Evolutionary conservation across 2,113 vertebrate species (phyloP).

Genomic region (Spilogale gracilis): DNA sequence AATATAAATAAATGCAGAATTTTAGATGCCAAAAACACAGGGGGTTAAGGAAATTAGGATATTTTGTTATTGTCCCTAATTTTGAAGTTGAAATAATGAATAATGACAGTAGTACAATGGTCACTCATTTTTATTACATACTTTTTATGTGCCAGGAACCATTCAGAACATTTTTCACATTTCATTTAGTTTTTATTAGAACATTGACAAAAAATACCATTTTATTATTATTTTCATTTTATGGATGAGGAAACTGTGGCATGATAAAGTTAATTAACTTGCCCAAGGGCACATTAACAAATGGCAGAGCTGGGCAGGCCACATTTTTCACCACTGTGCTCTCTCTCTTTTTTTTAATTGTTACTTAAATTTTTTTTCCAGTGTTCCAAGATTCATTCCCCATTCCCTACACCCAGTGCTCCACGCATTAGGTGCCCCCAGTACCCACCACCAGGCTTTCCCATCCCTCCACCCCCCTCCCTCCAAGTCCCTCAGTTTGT

Average conservation of each 20-base stretch:
- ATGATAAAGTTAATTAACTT: background rate
- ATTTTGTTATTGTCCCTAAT: background rate
- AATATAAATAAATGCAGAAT: conserved; percentile 24
- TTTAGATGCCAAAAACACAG: background rate
- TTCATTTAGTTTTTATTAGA: conserved; percentile 39
- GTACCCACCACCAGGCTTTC: too few species aligned
- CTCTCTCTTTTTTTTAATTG: background rate
- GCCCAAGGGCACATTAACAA: background rate
- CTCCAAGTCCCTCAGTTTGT: too few species aligned
- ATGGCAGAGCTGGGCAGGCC: background rate
- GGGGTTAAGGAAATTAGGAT: background rate
- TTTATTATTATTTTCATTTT: conserved; percentile 20
- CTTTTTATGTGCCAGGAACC: background rate
- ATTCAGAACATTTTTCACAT: background rate
- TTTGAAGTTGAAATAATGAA: background rate
- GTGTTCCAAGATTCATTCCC: too few species aligned
- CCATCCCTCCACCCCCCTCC: too few species aligned
- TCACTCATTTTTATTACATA: background rate
- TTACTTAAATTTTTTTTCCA: too few species aligned
- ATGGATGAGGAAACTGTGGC: background rate
- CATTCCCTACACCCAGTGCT: too few species aligned
- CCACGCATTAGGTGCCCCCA: too few species aligned
- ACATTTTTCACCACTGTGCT: background rate
- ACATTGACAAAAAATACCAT: background rate
- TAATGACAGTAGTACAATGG: background rate